Evolutionary conservation across 2,797 vertebrate species (phyloP).

Genomic region (Pipistrellus kuhlii): DNA sequence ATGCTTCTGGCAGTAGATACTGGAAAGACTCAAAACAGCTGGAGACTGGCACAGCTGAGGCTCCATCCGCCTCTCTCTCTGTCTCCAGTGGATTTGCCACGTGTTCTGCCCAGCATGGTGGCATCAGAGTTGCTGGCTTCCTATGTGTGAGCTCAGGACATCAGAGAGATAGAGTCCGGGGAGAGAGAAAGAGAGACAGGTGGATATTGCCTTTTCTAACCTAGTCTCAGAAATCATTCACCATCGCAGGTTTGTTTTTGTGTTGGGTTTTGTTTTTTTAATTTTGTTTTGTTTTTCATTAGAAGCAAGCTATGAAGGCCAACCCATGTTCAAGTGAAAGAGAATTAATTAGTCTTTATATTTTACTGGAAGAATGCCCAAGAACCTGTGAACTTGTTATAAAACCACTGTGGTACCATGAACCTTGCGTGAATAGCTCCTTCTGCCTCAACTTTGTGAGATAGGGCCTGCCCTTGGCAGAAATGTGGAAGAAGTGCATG

Average conservation of each 20-base stretch:
- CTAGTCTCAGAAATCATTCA: not conserved
- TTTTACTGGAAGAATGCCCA: not conserved
- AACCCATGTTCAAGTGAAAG: not conserved
- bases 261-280: not conserved
- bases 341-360: not conserved
- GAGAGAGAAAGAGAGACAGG: not conserved
- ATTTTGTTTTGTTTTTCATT: not conserved
- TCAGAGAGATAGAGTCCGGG: not conserved
- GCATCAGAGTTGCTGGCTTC: not conserved
- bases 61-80: not conserved
- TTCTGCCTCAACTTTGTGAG: not conserved
- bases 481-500: not conserved
- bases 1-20: not conserved
- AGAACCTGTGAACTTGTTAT: constrained; percentile 11
- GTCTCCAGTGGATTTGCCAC: not conserved
- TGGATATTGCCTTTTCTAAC: not conserved
- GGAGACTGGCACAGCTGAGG: not conserved
- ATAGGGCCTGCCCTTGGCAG: not conserved
- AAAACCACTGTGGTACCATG: not conserved
- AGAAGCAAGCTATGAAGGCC: not conserved
- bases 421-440: not conserved
- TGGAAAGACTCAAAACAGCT: not conserved
- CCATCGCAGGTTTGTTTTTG: not conserved
- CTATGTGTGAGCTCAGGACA: not conserved
- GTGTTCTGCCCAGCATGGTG: not conserved